Evolutionary conservation across 2,113 vertebrate genomes (phyloP).

Genomic region (Pontoporia blainvillei): DNA sequence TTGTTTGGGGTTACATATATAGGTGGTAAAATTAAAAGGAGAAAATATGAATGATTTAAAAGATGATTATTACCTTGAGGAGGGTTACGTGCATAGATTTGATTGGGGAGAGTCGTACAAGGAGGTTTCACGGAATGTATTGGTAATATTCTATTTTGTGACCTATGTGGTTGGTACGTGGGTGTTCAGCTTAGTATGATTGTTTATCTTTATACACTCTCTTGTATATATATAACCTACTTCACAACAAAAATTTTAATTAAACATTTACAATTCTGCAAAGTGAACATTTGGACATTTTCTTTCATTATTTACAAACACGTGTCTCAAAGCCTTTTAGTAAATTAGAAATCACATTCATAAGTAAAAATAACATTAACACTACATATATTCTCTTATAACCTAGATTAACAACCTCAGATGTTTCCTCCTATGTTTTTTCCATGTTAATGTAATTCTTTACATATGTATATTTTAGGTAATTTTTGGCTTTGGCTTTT

Average conservation of each 20-base stretch:
- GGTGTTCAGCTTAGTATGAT: not conserved
- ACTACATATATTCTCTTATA: not conserved
- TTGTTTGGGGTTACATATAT: not conserved
- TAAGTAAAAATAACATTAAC: conserved; percentile 9
- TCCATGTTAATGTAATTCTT: not conserved
- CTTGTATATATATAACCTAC: not conserved
- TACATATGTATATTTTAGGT: not conserved
- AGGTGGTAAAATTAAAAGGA: not conserved
- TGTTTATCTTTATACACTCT: not conserved
- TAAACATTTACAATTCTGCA: not conserved
- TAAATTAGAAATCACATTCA: not conserved
- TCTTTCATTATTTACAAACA: conserved; percentile 28
- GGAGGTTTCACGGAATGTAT: not conserved
- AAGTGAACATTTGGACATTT: conserved; percentile 35
- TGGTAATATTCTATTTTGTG: not conserved
- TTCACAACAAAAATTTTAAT: not conserved
- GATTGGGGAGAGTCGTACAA: not conserved
- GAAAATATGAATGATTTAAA: not conserved
- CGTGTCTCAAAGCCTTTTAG: conserved; percentile 23
- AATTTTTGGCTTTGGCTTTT: conserved; percentile 9
- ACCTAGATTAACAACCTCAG: not conserved
- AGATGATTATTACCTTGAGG: not conserved
- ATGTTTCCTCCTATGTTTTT: not conserved
- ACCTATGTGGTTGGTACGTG: not conserved
- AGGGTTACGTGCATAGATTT: not conserved